Conservation (phyloP, 2,797 vertebrate genomes). For the Leptodactylus fallax region DNA sequence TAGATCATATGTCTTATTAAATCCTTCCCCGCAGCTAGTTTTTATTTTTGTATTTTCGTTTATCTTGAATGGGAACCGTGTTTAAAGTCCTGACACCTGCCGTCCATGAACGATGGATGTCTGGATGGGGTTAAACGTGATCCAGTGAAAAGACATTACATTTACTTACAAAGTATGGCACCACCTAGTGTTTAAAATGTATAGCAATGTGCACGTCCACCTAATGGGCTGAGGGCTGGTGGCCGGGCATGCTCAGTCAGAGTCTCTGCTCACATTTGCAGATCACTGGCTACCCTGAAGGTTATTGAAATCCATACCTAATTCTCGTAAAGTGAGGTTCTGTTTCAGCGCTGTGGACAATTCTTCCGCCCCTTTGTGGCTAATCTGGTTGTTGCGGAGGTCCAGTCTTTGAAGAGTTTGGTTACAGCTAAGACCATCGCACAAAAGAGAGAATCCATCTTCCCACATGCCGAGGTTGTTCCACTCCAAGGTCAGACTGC, state of each 20-base stretch:
- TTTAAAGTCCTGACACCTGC: too few species aligned
- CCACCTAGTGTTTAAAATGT: too few species aligned
- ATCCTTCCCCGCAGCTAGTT: too few species aligned
- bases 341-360: constrained; percentile 83
- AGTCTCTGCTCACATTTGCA: background rate
- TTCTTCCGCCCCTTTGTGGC: constrained; percentile 86
- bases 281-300: background rate
- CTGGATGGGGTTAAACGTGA: too few species aligned
- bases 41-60: too few species aligned
- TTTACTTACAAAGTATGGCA: too few species aligned
- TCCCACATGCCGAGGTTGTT: constrained; percentile 90
- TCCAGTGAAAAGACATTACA: too few species aligned
- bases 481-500: constrained; percentile 92
- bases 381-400: constrained; percentile 95
- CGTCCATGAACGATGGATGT: too few species aligned
- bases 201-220: too few species aligned
- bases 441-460: constrained; percentile 88
- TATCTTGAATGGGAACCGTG: too few species aligned
- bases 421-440: constrained; percentile 85
- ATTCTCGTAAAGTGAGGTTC: constrained; percentile 81
- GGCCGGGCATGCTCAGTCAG: background rate
- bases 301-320: constrained; percentile 77
- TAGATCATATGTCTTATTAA: too few species aligned
- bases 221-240: background rate
- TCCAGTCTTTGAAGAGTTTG: constrained; percentile 80